Base-by-base conservation (phyloP, 1,140 invertebrate genomes). In the Penaeus indicus region DNA sequence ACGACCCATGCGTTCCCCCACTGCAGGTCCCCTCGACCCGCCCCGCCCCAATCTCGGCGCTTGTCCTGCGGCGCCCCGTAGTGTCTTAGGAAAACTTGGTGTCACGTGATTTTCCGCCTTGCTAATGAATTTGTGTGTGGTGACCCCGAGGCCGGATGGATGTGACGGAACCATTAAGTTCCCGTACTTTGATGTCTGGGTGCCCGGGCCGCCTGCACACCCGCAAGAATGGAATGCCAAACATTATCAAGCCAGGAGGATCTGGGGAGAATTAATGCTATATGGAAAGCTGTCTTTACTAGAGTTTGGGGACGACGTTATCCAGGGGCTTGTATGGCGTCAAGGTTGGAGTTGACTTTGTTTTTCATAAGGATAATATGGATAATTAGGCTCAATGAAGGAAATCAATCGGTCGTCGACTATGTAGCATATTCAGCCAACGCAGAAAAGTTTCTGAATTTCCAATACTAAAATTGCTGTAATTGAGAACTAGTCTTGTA, bases 31-130 rank as follows among this genome's bases (percentile, higher is more conserved):
- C n/a, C 67, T 16, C 54, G 11, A 11, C 54, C 54, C 54, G 54
- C 54, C 54, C 54, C 54, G 54, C 54, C 54, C 54, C 54, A 54
- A 54, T 54, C 54, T 54, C 54, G 54, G 54, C 54, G 47, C 85
- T 72, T 87, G 86, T 87, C 86, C 86, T 67, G 61, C 85, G 86
- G 86, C 78, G 86, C 79, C 78, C 61, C 86, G 78, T 87, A 82
- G 80, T 75, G 75, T 86, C 85, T 86, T 86, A 82, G 86, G 86
- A 82, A 82, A 87, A 87, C 86, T 87, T 87, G 86, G 86, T 87
- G 86, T 87, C 86, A 87, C 86, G 86, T 87, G 86, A 87, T 87
- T 87, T 87, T 87, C 86, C 86, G 86, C 86, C 86, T 87, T 87
- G 86, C 86, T 87, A 87, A 87, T 87, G 86, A 87, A 87, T 87